Conservation (phyloP, 1,140 invertebrate genomes). For the Arion vulgaris region DNA sequence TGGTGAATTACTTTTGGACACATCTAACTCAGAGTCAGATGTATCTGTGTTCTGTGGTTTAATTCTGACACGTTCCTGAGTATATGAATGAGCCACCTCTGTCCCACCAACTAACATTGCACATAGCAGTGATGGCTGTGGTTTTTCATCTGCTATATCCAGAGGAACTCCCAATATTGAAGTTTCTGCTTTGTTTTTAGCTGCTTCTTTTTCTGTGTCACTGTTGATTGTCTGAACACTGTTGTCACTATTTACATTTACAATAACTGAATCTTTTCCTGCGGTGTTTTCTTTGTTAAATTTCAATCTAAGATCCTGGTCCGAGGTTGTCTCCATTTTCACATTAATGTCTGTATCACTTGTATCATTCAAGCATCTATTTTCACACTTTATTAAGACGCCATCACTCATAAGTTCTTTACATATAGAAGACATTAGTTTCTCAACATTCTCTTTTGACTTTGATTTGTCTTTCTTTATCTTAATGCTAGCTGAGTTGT, state of each 20-base stretch:
- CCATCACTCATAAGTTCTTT: constrained; percentile 6
- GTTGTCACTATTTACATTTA: background rate
- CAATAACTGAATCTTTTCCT: background rate
- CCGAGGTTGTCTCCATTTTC: background rate
- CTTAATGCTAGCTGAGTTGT: background rate
- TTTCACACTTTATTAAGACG: background rate
- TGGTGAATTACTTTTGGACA: background rate
- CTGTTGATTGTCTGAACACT: background rate
- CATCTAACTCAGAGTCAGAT: constrained; percentile 9
- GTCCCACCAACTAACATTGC: constrained; percentile 44
- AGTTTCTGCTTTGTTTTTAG: background rate
- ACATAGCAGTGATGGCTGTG: constrained; percentile 40
- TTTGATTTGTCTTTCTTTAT: constrained; percentile 1
- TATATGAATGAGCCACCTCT: constrained; percentile 41
- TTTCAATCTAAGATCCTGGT: background rate
- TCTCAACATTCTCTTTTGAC: background rate
- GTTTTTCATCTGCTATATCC: background rate
- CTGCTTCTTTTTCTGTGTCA: background rate
- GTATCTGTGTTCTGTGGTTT: background rate
- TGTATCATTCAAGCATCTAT: background rate
- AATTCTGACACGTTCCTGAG: constrained; percentile 25
- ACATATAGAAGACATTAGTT: constrained; percentile 20
- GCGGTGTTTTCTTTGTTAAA: background rate
- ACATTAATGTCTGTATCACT: background rate
- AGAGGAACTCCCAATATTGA: background rate